Base-by-base conservation (phyloP, 2,888 invertebrate genomes). In the Philhelius pedissequus region DNA sequence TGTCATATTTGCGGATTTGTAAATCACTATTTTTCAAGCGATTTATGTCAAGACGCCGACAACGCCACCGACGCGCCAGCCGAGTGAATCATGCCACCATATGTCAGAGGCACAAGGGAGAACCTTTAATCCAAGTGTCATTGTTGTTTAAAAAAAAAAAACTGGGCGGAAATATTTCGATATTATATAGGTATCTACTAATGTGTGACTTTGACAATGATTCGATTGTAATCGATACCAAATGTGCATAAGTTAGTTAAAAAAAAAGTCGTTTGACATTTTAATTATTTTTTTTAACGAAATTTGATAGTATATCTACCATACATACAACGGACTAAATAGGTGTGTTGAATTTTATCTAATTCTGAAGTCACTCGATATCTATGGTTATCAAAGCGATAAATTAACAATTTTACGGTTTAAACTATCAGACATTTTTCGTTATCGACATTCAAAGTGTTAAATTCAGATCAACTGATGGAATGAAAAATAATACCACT, bases 1-100 rank as follows among this genome's bases (percentile, higher is more conserved):
- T 74, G 66, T 68, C 79, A 60, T 60, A 43, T 68, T 73, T 77
- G 81, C 70, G 52, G 77, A 71, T 73, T 82, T 82, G 77, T 73
- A 77, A 68, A 76, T 76, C 70, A 75, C 76, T 60, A 66, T 76
- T 74, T 69, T 69, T 75, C 62, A 48, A 40, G 45, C 70, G 70
- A 71, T 74, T 80, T 69, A 54, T 80, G 62, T 80, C 68, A 56
- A 13, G 7, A 22, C 43, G 48, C 62, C 30, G 40, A 15, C 62
- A n/a, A 9, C 15, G 3, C 13, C 27, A 52, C 25, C 27, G n/a
- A n/a, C n/a, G 9, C 40, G 1, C 43, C 45, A n/a, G n/a, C 20
- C 60, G 35, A 64, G 45, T 81, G 76, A 73, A 62, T 68, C 82
- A 77, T 73, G 62, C 73, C 35, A 68, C 71, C 82, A 82, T 77